Conservation (phyloP, 2,888 invertebrate genomes). For the Phytoseiulus persimilis region DNA sequence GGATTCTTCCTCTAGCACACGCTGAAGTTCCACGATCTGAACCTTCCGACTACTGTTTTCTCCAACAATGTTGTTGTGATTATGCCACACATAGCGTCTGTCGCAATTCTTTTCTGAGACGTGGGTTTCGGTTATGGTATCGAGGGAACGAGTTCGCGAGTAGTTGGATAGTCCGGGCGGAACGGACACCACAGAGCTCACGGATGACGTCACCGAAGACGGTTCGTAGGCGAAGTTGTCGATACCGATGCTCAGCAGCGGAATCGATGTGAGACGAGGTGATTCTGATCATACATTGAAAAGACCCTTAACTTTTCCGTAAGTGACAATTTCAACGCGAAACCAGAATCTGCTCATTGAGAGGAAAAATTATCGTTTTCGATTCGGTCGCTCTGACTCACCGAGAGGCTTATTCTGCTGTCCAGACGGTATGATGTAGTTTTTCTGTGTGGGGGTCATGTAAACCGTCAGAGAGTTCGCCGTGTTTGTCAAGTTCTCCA, state of each 20-base stretch:
- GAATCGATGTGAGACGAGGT: slow-evolving; percentile 9
- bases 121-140: not conserved
- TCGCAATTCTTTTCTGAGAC: not conserved
- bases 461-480: slow-evolving; percentile 8
- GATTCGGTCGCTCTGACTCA: not conserved
- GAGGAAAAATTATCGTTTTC: not conserved
- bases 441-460: slow-evolving; percentile 8
- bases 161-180: not conserved
- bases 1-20: slow-evolving; percentile 14
- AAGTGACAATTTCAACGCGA: not conserved
- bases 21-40: not conserved
- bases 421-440: slow-evolving; percentile 24
- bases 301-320: not conserved
- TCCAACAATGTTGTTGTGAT: not conserved
- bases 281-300: not conserved
- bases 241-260: slow-evolving; percentile 12
- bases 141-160: not conserved
- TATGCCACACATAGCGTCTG: not conserved
- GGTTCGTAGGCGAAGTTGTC: slow-evolving; percentile 30
- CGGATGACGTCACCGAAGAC: slow-evolving; percentile 11
- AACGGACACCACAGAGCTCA: not conserved
- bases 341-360: not conserved
- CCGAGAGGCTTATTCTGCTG: not conserved
- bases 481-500: slow-evolving; percentile 50
- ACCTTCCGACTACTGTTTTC: not conserved